Evolutionary conservation across 2,113 vertebrate species (phyloP).

Genomic region (Oriolus oriolus): DNA sequence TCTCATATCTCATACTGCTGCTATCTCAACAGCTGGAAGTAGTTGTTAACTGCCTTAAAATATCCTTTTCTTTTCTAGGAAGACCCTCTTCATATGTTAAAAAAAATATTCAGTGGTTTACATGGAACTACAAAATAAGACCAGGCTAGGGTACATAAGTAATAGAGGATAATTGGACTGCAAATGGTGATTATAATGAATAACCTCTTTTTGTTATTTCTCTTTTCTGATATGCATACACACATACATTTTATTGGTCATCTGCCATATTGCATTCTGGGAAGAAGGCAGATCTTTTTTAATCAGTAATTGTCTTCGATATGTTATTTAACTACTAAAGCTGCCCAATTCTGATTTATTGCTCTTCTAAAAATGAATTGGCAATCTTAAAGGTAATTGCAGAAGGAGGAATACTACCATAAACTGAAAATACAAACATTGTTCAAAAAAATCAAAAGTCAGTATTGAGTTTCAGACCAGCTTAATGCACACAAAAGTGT

Average conservation of each 20-base stretch:
- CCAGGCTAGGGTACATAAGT: not conserved
- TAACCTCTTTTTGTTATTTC: not conserved
- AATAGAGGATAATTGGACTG: not conserved
- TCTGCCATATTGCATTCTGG: not conserved
- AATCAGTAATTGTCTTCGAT: not conserved
- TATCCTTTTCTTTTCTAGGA: not conserved
- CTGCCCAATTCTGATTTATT: not conserved
- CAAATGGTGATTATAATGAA: not conserved
- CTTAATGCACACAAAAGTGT: not conserved
- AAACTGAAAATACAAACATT: not conserved
- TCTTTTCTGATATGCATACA: not conserved
- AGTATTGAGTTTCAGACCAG: not conserved
- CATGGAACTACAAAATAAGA: not conserved
- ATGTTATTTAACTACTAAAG: not conserved
- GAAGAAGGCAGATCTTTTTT: not conserved
- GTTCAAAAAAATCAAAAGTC: not conserved
- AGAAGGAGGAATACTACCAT: not conserved
- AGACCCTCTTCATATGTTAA: not conserved
- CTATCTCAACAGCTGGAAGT: not conserved
- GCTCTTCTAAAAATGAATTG: not conserved
- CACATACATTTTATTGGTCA: not conserved
- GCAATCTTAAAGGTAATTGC: not conserved
- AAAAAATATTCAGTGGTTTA: not conserved
- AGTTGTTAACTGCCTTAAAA: not conserved
- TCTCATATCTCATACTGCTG: not conserved